These are phyloP conservation scores for Macrosiphum euphorbiae DNA, from an alignment of 2,888 invertebrate species.

Conservation along the genomic window DNA sequence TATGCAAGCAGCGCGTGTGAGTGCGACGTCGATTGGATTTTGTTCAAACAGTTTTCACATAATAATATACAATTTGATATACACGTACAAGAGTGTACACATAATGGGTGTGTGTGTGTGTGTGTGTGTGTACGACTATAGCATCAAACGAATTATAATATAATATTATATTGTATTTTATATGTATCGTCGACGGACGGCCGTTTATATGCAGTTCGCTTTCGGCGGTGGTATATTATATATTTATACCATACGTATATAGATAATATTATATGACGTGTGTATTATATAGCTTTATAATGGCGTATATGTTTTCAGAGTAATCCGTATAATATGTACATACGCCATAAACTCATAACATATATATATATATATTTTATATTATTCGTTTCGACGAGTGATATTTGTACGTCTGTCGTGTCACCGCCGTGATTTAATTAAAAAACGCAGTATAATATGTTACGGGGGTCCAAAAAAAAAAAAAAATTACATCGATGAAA, in stretches of 20 bases:
- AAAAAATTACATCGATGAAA: not conserved
- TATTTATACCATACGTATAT: not conserved
- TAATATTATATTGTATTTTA: not conserved
- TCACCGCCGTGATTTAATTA: not conserved
- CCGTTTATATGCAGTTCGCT: not conserved
- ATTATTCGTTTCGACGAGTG: not conserved
- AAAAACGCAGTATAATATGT: not conserved
- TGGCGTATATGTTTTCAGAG: not conserved
- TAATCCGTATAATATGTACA: not conserved
- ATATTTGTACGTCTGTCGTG: not conserved
- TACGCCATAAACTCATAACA: too few species aligned
- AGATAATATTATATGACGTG: not conserved
- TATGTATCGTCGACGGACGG: not conserved
- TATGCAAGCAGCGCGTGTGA: not conserved
- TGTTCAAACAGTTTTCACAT: not conserved
- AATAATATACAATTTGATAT: not conserved
- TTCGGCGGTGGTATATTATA: not conserved
- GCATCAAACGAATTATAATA: slow-evolving; percentile 16
- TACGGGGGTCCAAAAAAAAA: not conserved
- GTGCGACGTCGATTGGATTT: not conserved
- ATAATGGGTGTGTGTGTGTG: too few species aligned
- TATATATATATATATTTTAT: not conserved
- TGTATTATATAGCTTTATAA: not conserved
- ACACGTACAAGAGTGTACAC: not conserved
- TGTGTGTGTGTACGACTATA: not conserved